These are phyloP conservation scores for Calliopsis andreniformis DNA, from an alignment of 1,140 invertebrate species.

Conservation along the genomic window DNA sequence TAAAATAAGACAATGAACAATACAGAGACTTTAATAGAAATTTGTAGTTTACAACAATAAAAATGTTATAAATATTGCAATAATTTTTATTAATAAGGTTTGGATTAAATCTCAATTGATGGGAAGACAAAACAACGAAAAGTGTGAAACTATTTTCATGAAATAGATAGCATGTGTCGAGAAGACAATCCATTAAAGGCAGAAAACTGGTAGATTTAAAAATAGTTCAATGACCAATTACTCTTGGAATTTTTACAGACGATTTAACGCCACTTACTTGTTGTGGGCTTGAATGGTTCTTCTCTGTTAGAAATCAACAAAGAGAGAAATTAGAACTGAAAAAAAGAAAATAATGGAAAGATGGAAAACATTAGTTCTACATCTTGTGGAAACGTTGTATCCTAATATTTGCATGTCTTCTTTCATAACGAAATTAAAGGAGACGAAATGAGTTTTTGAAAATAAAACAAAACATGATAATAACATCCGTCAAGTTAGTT, in stretches of 20 bases:
- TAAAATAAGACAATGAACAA: too few species aligned
- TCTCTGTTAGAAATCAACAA: slow-evolving; percentile 18
- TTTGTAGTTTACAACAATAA: too few species aligned
- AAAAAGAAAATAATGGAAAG: slow-evolving; percentile 29
- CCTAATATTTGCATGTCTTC: slow-evolving; percentile 54
- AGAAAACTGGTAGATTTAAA: slow-evolving; percentile 42
- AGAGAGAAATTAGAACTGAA: background rate
- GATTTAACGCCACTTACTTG: slow-evolving; percentile 63
- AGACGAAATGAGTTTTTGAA: slow-evolving; percentile 10
- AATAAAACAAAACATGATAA: slow-evolving; percentile 23
- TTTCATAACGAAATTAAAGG: slow-evolving; percentile 42
- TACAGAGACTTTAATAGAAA: too few species aligned
- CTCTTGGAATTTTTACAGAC: slow-evolving; percentile 65
- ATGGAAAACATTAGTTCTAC: slow-evolving; percentile 48
- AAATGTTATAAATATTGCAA: too few species aligned
- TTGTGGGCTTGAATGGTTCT: slow-evolving; percentile 30
- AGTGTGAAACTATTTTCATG: background rate
- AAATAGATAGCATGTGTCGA: slow-evolving; percentile 2
- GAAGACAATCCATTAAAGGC: slow-evolving; percentile 8
- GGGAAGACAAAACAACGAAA: background rate
- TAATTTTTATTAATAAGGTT: too few species aligned
- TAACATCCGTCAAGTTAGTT: background rate
- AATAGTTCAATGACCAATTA: slow-evolving; percentile 67
- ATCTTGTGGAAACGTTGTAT: slow-evolving; percentile 43
- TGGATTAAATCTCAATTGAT: too few species aligned